Conservation (phyloP, 1,140 invertebrate species). For the Holcopasites calliopsidis region DNA sequence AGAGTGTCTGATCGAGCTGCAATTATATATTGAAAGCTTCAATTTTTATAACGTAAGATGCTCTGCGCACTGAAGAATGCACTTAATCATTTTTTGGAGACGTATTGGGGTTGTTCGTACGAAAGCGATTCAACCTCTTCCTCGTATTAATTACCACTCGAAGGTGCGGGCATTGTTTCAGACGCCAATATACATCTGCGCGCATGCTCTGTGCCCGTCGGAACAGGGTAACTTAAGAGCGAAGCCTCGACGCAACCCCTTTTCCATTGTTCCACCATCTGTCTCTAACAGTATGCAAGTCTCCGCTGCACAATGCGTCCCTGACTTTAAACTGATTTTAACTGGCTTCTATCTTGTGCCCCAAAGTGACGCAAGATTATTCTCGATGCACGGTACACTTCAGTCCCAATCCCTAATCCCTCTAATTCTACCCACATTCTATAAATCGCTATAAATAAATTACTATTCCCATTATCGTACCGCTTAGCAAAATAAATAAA, state of each 20-base stretch:
- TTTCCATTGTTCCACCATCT: constrained; percentile 19
- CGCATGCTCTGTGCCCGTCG: no score
- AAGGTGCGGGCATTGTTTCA: not conserved
- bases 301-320: not conserved
- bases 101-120: no score
- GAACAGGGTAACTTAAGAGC: not conserved
- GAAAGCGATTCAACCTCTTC: no score
- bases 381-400: not conserved
- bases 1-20: no score
- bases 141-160: not conserved
- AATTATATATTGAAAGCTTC: no score
- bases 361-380: not conserved
- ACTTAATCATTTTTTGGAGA: no score
- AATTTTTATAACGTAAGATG: no score
- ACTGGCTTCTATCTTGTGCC: not conserved
- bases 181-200: not conserved
- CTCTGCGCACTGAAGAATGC: no score
- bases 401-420: no score
- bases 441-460: not conserved
- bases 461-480: no score
- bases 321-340: not conserved
- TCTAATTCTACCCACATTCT: no score
- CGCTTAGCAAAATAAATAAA: no score
- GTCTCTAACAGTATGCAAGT: not conserved
- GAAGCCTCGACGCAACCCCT: not conserved